These are phyloP conservation scores for Panorpa germanica DNA, from an alignment of 2,888 invertebrate species.

Conservation along the genomic window DNA sequence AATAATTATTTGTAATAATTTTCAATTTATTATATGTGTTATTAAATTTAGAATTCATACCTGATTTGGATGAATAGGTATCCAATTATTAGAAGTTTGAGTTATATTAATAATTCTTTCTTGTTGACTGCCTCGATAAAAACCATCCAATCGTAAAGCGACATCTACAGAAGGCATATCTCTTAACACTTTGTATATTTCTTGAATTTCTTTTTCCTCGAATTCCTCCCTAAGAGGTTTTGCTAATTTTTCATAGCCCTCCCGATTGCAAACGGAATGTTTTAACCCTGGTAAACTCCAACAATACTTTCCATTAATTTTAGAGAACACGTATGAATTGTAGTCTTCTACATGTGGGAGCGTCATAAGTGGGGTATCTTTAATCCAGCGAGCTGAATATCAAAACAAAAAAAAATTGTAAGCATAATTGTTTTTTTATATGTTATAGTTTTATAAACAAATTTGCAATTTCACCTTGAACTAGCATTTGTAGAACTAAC, in stretches of 20 bases:
- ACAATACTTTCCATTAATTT: constrained; percentile 22
- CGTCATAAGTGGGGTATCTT: constrained; percentile 51
- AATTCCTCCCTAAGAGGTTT: constrained; percentile 42
- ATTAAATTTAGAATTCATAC: constrained; percentile 16
- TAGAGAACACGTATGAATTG: constrained; percentile 37
- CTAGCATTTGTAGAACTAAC: constrained; percentile 68
- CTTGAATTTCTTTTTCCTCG: constrained; percentile 46
- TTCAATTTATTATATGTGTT: not conserved
- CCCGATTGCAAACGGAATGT: too few species aligned
- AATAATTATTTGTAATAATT: constrained; percentile 7
- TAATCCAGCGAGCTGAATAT: constrained; percentile 79
- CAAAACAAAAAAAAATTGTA: too few species aligned
- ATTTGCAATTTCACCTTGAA: too few species aligned
- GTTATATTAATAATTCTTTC: constrained; percentile 22
- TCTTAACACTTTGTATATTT: constrained; percentile 42
- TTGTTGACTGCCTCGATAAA: constrained; percentile 14
- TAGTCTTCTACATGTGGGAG: constrained; percentile 56
- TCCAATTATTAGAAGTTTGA: constrained; percentile 27
- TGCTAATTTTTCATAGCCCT: constrained; percentile 39
- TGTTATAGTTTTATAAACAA: too few species aligned
- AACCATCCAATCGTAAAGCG: constrained; percentile 30
- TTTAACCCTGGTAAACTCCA: too few species aligned
- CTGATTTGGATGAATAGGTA: constrained; percentile 43
- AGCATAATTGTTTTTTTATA: too few species aligned
- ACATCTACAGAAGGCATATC: constrained; percentile 44